phyloP scores from a whole-genome alignment of 2,113 vertebrate species.

The Rhipidura dahli region DNA sequence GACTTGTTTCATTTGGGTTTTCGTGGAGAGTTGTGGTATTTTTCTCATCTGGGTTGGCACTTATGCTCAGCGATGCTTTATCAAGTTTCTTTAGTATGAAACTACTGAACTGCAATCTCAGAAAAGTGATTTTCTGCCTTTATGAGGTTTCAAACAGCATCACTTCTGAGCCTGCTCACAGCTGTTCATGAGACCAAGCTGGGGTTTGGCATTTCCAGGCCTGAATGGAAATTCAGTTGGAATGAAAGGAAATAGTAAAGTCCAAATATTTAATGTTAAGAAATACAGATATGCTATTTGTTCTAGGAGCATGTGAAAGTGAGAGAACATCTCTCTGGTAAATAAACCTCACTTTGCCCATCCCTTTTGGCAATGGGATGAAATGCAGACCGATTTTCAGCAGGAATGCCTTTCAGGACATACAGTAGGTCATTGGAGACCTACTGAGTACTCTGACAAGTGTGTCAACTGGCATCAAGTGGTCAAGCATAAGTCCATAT shows the following conservation, averaged over 20 bases:
- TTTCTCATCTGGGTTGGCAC: neutral
- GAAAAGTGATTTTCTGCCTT: neutral
- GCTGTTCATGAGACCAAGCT: neutral
- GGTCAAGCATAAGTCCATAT: neutral
- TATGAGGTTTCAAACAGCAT: neutral
- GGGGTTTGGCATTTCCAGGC: neutral
- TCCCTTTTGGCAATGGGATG: neutral
- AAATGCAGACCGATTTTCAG: slow-evolving; percentile 7
- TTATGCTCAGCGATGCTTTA: neutral
- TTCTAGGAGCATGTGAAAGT: slow-evolving; percentile 24
- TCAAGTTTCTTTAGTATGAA: neutral
- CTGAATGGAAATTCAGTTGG: neutral
- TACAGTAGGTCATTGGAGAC: slow-evolving; percentile 15
- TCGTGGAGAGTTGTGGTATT: neutral
- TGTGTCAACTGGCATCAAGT: slow-evolving; percentile 25
- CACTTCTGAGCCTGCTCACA: neutral
- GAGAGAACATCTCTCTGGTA: neutral
- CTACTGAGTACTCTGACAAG: slow-evolving; percentile 25
- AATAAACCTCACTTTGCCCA: slow-evolving; percentile 23
- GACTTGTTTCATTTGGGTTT: neutral
- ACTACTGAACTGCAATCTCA: neutral
- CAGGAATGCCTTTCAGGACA: slow-evolving; percentile 38
- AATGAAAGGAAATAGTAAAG: neutral
- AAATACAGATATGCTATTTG: neutral
- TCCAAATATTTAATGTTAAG: slow-evolving; percentile 30